phyloP scores from a whole-genome alignment of 1,140 invertebrate genomes.

The Zaprionus kolodkinae region DNA sequence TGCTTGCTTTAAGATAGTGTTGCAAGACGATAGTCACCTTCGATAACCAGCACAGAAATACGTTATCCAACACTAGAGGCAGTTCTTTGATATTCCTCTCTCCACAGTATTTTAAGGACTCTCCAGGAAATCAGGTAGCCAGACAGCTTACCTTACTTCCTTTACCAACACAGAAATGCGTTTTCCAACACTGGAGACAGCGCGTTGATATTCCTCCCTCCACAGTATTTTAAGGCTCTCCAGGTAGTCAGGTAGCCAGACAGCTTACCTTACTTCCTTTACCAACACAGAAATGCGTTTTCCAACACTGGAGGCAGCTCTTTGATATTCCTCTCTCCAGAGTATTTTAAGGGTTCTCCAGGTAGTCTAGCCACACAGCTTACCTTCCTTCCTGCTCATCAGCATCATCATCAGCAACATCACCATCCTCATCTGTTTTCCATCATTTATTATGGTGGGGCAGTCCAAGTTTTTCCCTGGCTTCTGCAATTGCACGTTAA shows the following conservation, averaged over 20 bases:
- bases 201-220: not conserved
- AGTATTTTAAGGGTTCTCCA: conserved; percentile 11
- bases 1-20: not conserved
- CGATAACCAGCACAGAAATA: not conserved
- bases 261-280: conserved; percentile 36
- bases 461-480: conserved; percentile 13
- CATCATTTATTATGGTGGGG: conserved; percentile 65
- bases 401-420: conserved; percentile 10
- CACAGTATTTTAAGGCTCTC: conserved; percentile 7
- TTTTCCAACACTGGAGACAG: no score
- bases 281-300: no score
- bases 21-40: not conserved
- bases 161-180: not conserved
- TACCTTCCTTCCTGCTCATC: conserved; percentile 22
- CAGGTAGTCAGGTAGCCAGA: conserved; percentile 10
- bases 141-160: conserved; percentile 37
- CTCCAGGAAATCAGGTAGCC: not conserved
- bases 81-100: not conserved
- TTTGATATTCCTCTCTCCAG: not conserved
- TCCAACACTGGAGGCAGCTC: no score
- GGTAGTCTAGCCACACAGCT: conserved; percentile 24
- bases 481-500: conserved; percentile 16
- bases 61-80: not conserved
- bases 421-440: conserved; percentile 18
- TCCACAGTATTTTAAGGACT: conserved; percentile 5